phyloP scores from a whole-genome alignment of 2,888 invertebrate species.

The Macrosiphum euphorbiae region DNA sequence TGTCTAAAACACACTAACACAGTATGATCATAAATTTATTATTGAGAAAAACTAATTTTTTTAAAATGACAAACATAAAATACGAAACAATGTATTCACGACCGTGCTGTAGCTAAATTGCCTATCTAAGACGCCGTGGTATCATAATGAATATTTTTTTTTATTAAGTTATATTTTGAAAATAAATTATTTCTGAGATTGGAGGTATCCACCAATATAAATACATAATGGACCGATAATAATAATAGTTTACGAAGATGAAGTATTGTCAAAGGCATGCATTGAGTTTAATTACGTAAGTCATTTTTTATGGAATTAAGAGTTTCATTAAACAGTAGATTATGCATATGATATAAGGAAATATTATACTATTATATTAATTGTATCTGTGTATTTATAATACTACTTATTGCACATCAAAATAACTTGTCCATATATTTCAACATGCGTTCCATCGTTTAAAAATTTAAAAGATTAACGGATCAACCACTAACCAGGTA shows the following conservation, averaged over 20 bases:
- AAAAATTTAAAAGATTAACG: not conserved
- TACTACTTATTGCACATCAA: not conserved
- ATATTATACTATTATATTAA: too few relatives aligned
- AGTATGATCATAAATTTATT: not conserved
- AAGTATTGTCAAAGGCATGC: not conserved
- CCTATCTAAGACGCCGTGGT: not conserved
- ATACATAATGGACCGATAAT: not conserved
- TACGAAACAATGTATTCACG: not conserved
- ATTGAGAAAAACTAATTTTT: not conserved
- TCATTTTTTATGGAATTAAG: not conserved
- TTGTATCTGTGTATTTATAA: not conserved
- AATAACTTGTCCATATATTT: too few relatives aligned
- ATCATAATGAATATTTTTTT: not conserved
- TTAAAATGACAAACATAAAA: not conserved
- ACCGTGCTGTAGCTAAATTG: not conserved
- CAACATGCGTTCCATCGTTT: not conserved
- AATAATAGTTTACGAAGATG: not conserved
- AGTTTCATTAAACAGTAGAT: not conserved
- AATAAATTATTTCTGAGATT: not conserved
- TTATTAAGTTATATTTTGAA: too few relatives aligned
- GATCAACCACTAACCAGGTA: not conserved
- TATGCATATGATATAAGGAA: too few relatives aligned
- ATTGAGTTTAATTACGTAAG: not conserved
- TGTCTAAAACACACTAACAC: not conserved
- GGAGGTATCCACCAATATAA: not conserved